Evolutionary conservation across 2,888 invertebrate genomes (phyloP).

Genomic region (Galerucella calmariensis): DNA sequence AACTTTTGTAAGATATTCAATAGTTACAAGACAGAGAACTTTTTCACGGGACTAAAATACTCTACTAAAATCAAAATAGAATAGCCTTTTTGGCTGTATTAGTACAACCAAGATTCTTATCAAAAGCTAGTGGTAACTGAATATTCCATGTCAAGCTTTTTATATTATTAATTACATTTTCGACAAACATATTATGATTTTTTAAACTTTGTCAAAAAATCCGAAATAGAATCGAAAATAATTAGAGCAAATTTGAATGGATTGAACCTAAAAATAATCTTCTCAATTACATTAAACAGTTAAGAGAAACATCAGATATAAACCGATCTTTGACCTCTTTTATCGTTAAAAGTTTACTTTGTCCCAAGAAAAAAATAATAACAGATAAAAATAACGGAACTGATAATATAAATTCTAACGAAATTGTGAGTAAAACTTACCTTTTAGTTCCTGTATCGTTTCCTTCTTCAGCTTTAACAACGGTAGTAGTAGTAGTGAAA

Average conservation of each 20-base stretch:
- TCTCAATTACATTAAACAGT: background rate
- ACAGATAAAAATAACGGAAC: background rate
- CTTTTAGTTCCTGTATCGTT: background rate
- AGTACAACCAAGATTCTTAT: no score
- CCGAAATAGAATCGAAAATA: background rate
- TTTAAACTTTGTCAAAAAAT: no score
- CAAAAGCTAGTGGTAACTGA: no score
- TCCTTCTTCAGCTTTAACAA: conserved; percentile 14
- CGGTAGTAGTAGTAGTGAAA: background rate
- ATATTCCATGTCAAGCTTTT: no score
- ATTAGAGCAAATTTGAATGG: background rate
- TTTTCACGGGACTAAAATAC: no score
- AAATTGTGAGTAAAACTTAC: conserved; percentile 1
- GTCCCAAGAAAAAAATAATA: background rate
- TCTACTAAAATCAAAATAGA: no score
- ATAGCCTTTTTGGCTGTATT: no score
- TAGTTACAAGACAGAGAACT: no score
- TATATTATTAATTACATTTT: no score
- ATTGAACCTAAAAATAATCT: background rate
- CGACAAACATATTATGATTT: no score
- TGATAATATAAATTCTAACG: background rate
- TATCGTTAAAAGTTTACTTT: conserved; percentile 3
- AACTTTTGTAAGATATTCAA: no score
- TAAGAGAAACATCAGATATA: conserved; percentile 3
- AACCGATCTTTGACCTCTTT: conserved; percentile 13